Percentiles rank a stretch among this genome's conserved stretches.
Conservation (phyloP, 2,797 vertebrate species). For the Lagorchestes hirsutus region DNA sequence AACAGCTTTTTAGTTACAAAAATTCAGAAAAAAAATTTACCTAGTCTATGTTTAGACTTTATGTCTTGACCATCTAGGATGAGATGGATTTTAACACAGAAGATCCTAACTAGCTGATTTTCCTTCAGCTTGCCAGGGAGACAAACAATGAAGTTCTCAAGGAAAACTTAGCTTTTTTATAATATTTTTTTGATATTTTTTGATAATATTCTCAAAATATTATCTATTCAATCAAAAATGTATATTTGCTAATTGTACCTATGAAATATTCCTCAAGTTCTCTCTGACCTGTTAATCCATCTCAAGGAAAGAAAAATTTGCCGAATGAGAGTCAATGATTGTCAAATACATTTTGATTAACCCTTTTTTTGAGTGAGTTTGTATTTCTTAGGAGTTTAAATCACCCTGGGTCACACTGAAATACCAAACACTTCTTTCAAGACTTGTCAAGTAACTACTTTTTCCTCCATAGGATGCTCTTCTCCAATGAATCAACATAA, state of each 20-base stretch:
- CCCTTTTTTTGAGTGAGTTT: too few relatives aligned
- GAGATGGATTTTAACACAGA: conserved; percentile 1
- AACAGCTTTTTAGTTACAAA: background rate
- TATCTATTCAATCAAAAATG: background rate
- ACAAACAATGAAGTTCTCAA: background rate
- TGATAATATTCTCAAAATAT: background rate
- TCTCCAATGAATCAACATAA: background rate
- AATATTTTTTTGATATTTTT: too few relatives aligned
- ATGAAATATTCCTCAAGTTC: background rate
- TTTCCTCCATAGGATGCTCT: background rate
- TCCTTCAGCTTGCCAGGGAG: background rate
- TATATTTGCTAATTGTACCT: background rate
- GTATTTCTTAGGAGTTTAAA: background rate
- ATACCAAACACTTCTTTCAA: background rate
- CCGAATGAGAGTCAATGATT: background rate
- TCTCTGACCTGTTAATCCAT: background rate
- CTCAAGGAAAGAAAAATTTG: background rate
- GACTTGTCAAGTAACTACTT: background rate
- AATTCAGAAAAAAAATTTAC: background rate
- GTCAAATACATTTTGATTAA: background rate
- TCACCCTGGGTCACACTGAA: background rate
- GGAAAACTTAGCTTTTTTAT: background rate
- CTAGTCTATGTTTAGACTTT: background rate
- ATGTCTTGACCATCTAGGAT: conserved; percentile 21
- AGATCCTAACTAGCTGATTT: conserved; percentile 13